phyloP scores from a whole-genome alignment of 2,797 vertebrate species.

The Apogon hyalosoma region DNA sequence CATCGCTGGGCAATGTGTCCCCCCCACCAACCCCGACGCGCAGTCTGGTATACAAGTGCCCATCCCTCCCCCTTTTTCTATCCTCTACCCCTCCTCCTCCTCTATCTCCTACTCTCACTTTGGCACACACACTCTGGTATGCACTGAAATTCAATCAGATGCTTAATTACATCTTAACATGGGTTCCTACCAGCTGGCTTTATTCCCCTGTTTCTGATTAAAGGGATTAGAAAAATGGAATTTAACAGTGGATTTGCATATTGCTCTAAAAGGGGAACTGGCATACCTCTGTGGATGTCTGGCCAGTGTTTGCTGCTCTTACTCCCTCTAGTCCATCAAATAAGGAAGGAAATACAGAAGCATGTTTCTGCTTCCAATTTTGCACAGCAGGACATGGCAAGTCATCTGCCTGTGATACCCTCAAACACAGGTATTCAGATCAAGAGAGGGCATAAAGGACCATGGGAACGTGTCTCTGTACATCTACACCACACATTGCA shows the following conservation, averaged over 20 bases:
- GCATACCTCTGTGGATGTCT: conserved; percentile 66
- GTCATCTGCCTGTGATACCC: neutral
- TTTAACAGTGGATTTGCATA: conserved; percentile 92
- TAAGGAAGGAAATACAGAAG: conserved; percentile 48
- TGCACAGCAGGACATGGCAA: conserved; percentile 26
- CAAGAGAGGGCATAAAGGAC: conserved; percentile 9
- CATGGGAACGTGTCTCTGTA: conserved; percentile 20
- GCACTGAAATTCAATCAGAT: conserved; percentile 95
- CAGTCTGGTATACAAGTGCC: conserved; percentile 78
- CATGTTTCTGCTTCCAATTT: conserved; percentile 30
- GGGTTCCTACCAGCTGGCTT: conserved; percentile 94
- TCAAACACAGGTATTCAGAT: conserved; percentile 31
- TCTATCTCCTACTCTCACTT: conserved; percentile 47
- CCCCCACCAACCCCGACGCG: conserved; percentile 78
- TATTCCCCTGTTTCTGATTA: conserved; percentile 97
- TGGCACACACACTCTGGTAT: conserved; percentile 86
- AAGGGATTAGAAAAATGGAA: conserved; percentile 96
- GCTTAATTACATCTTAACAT: conserved; percentile 97
- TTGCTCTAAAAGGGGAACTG: conserved; percentile 83
- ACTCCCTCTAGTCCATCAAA: conserved; percentile 56
- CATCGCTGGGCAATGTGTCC: conserved; percentile 67
- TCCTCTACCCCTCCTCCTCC: conserved; percentile 37
- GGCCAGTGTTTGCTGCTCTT: conserved; percentile 44
- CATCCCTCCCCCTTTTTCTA: conserved; percentile 64
- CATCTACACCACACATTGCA: conserved; percentile 34